phyloP scores from a whole-genome alignment of 1,140 invertebrate genomes.

The Phthorimaea operculella region DNA sequence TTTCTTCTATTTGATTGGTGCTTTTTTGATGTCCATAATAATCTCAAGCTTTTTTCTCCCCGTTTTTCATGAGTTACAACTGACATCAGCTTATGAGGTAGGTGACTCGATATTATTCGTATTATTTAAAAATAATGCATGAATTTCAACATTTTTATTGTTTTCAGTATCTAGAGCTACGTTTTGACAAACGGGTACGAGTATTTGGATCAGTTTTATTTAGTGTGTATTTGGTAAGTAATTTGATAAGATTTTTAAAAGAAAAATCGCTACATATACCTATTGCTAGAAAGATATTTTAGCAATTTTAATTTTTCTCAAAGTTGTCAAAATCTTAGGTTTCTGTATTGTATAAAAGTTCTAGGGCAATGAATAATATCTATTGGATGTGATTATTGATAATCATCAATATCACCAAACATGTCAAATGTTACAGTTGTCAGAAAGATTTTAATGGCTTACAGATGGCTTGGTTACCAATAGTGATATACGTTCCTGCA shows the following conservation, averaged over 20 bases:
- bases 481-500: slow-evolving; percentile 91
- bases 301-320: too few species aligned
- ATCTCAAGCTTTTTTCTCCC: slow-evolving; percentile 80
- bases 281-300: too few species aligned
- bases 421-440: neutral
- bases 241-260: too few species aligned
- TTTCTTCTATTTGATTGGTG: slow-evolving; percentile 71
- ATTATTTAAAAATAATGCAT: neutral
- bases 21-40: slow-evolving; percentile 73
- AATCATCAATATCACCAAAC: neutral
- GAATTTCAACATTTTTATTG: neutral
- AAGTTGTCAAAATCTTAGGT: too few species aligned
- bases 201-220: slow-evolving; percentile 81
- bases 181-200: slow-evolving; percentile 78
- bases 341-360: too few species aligned
- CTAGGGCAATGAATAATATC: too few species aligned
- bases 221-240: slow-evolving; percentile 75
- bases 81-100: slow-evolving; percentile 88
- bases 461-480: slow-evolving; percentile 87
- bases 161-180: slow-evolving; percentile 81
- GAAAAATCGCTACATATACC: too few species aligned
- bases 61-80: slow-evolving; percentile 80
- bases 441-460: slow-evolving; percentile 29
- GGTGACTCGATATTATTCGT: slow-evolving; percentile 12
- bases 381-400: too few species aligned